Evolutionary conservation across 37 sponge, comb jelly and placozoan genomes (phyloP).

Genomic region (Amphimedon queenslandica): DNA sequence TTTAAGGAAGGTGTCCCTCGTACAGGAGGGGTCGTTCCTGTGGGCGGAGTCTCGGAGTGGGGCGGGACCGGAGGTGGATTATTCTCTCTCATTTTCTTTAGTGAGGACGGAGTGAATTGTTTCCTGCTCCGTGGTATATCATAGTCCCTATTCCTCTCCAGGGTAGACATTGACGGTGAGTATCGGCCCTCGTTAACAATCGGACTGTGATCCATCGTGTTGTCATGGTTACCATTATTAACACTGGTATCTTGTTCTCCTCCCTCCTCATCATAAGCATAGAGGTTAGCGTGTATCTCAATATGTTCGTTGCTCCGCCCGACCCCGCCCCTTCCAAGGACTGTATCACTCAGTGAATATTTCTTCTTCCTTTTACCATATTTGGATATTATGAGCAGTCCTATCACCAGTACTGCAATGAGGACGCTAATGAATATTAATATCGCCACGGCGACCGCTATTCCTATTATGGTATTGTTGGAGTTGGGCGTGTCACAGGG

Average conservation of each 20-base stretch:
- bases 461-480: neutral
- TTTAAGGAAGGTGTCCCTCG: too few species aligned
- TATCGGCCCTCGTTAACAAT: neutral
- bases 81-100: too few species aligned
- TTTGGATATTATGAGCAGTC: neutral
- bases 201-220: neutral
- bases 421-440: neutral
- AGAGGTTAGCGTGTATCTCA: slow-evolving; percentile 1
- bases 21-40: too few species aligned
- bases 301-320: neutral
- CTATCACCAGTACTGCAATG: neutral
- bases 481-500: neutral
- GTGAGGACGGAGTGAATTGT: too few species aligned
- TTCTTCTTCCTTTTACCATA: neutral
- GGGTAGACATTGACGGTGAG: neutral
- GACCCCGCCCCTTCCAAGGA: too few species aligned
- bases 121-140: too few species aligned
- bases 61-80: too few species aligned
- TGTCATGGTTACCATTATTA: neutral
- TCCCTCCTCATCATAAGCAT: slow-evolving; percentile 5
- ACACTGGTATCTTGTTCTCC: neutral
- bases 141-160: neutral
- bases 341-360: neutral
- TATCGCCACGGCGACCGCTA: slow-evolving; percentile 4
- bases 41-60: too few species aligned